A percentile compares a stretch with the other conserved stretches of the same genome.
phyloP scores from a whole-genome alignment of 2,113 vertebrate genomes.

The Gasterosteus nipponicus region DNA sequence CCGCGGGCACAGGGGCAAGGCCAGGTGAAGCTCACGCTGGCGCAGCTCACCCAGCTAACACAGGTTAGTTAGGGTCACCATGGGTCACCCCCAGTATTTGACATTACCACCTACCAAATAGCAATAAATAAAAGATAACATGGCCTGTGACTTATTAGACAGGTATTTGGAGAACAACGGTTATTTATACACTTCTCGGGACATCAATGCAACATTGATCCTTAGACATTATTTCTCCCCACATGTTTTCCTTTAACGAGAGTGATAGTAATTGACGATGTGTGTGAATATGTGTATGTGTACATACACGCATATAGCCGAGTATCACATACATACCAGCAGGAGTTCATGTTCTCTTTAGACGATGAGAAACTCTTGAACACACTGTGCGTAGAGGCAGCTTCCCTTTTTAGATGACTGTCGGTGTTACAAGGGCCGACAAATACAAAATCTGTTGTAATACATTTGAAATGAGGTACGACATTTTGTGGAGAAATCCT shows the following conservation, averaged over 20 bases:
- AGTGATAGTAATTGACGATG: too few species aligned
- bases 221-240: background rate
- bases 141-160: background rate
- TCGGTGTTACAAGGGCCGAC: background rate
- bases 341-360: too few species aligned
- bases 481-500: too few species aligned
- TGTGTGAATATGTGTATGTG: too few species aligned
- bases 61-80: conserved; percentile 86
- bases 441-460: too few species aligned
- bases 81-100: background rate
- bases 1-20: conserved; percentile 86
- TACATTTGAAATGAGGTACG: too few species aligned
- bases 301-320: too few species aligned
- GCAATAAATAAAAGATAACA: background rate
- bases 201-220: background rate
- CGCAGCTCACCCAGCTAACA: conserved; percentile 95
- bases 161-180: background rate
- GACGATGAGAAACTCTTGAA: too few species aligned
- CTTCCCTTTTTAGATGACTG: background rate
- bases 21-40: conserved; percentile 96
- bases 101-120: background rate
- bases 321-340: too few species aligned
- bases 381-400: too few species aligned
- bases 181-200: background rate
- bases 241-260: too few species aligned